Base-by-base conservation (phyloP, 2,888 invertebrate species). In the Drosophila merina region DNA sequence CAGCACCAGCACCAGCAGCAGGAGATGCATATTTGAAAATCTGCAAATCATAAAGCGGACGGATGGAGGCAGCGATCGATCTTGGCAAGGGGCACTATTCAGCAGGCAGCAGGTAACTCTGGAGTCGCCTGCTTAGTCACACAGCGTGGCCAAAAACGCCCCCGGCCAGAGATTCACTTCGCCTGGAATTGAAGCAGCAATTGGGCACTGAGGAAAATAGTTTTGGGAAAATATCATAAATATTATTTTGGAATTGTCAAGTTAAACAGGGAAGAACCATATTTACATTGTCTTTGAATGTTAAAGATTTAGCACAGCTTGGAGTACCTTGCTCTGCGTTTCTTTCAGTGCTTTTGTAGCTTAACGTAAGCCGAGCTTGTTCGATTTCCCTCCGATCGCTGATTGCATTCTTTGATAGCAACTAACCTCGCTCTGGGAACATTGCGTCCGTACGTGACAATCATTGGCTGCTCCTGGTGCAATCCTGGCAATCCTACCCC, bases 1-100 rank as follows among this genome's bases (percentile, higher is more conserved):
- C 20, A 20, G 20, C 20, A 1, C 51, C 49, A 10, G 14, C 55
- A 9, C 59, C 73, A 77, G 49, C 84, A 81, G 79, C 85, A 79
- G 85, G 82, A 79, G 85, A 79, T 77, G 83, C 83, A 83, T 85
- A 79, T 83, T 85, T 83, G 81, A 86, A 80, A 85, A 85, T 84
- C 81, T 86, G 84, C 84, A 85, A 85, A 86, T 85, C 86, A 85
- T 86, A 84, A 74, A 71, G 71, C 70, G 59, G 66, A 75, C 60
- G 60, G 70, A 62, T 71, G 71, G 57, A 69, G 42, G 59, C 33
- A 55, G 63, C 84, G 81, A 83, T 84, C 86, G 86, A 86, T 86
- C 84, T 84, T 79, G 54, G 57, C 60, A 54, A 49, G 54, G 54
- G 72, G 51, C 38, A 28, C 54, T 44, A 50, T 81, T 73, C 51